Conservation (phyloP, 2,888 invertebrate species). For the Tetragnatha montana region DNA sequence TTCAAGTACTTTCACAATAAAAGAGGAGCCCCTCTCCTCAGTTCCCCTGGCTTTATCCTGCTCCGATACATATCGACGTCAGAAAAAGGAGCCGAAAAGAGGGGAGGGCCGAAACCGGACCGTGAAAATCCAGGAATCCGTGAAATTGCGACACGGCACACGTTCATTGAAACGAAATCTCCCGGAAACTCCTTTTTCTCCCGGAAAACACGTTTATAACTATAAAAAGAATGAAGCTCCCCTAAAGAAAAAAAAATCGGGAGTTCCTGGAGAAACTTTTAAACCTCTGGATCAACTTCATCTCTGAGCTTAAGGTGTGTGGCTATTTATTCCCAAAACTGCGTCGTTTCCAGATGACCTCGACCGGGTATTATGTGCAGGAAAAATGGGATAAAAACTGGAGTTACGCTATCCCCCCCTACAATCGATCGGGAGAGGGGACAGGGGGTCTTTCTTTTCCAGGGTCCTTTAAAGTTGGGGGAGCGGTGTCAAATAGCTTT, state of each 20-base stretch:
- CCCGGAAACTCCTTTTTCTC: slow-evolving; percentile 39
- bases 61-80: background rate
- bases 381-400: slow-evolving; percentile 21
- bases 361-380: slow-evolving; percentile 13
- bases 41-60: background rate
- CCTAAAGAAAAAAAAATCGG: background rate
- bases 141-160: slow-evolving; percentile 53
- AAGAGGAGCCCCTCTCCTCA: no score
- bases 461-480: slow-evolving; percentile 20
- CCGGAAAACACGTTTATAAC: slow-evolving; percentile 49
- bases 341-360: slow-evolving; percentile 49
- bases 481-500: slow-evolving; percentile 60
- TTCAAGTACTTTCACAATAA: no score
- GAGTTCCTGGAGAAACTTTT: slow-evolving; percentile 29
- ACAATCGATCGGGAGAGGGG: slow-evolving; percentile 37
- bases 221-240: slow-evolving; percentile 42
- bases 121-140: slow-evolving; percentile 45
- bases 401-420: slow-evolving; percentile 16
- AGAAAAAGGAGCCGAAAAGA: background rate
- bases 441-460: slow-evolving; percentile 12
- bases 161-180: slow-evolving; percentile 55
- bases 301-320: slow-evolving; percentile 57
- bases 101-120: background rate
- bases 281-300: slow-evolving; percentile 62
- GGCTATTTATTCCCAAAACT: slow-evolving; percentile 53